A percentile compares a stretch with the other conserved stretches of the same genome.
Evolutionary conservation across 2,113 vertebrate genomes (phyloP).

Genomic region (Madoqua kirkii): DNA sequence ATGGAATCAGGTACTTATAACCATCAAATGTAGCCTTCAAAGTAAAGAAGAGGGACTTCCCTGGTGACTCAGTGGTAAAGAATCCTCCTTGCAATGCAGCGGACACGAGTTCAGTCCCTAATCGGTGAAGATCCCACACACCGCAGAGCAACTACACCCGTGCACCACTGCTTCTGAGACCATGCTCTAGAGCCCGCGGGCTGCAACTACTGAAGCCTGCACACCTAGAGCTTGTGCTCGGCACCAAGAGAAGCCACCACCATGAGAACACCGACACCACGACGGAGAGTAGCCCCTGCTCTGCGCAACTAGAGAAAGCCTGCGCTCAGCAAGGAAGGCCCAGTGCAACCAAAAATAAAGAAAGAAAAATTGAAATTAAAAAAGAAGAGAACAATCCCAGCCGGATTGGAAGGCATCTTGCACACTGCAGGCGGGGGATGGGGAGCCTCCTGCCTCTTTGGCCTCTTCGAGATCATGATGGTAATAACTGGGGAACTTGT

Average conservation of each 20-base stretch:
- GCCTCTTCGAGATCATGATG: background rate
- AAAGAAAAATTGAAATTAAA: background rate
- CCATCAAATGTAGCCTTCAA: background rate
- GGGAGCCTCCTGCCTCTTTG: background rate
- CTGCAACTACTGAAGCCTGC: background rate
- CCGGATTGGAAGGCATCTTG: background rate
- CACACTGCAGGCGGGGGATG: fast-evolving
- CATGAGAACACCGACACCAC: fast-evolving
- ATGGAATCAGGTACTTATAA: background rate
- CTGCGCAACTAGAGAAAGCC: background rate
- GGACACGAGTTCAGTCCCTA: fast-evolving
- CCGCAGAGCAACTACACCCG: fast-evolving
- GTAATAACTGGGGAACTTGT: background rate
- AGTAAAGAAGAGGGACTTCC: background rate
- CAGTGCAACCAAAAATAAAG: background rate
- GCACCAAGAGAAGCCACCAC: background rate
- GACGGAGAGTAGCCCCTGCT: background rate
- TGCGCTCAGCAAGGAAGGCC: background rate
- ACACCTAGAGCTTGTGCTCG: fast-evolving
- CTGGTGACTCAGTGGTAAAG: background rate
- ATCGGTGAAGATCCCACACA: background rate
- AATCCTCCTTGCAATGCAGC: background rate
- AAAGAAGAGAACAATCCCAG: background rate
- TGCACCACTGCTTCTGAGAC: background rate
- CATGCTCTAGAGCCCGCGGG: background rate